Conservation (phyloP, 1,140 invertebrate species). For the Chlorops oryzae region DNA sequence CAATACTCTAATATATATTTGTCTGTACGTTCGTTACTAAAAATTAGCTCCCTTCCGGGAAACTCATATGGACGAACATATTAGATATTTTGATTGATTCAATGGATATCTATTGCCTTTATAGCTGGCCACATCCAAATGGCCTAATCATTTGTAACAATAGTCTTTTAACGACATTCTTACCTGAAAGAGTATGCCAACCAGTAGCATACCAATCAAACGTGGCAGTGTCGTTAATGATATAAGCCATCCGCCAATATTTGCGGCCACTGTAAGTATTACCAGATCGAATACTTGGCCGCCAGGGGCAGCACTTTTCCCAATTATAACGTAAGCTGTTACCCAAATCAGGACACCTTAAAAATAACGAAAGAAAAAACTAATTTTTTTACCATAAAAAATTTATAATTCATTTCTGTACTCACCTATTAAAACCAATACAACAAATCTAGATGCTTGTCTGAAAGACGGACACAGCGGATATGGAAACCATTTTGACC, state of each 20-base stretch:
- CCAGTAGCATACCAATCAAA: slow-evolving; percentile 78
- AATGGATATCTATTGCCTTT: not conserved
- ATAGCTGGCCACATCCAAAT: not conserved
- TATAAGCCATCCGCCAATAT: slow-evolving; percentile 74
- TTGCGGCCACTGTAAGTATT: slow-evolving; percentile 64
- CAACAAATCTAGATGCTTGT: slow-evolving; percentile 65
- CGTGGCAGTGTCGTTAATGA: slow-evolving; percentile 74
- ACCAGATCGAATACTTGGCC: slow-evolving; percentile 76
- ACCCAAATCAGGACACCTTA: slow-evolving; percentile 68
- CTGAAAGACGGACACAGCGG: slow-evolving; percentile 74
- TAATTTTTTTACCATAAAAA: not conserved
- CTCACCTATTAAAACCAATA: slow-evolving; percentile 60
- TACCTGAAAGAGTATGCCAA: slow-evolving; percentile 67
- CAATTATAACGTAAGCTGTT: slow-evolving; percentile 64
- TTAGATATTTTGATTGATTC: no score
- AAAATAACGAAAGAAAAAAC: not conserved
- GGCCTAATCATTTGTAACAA: not conserved
- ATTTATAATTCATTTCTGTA: slow-evolving; percentile 10
- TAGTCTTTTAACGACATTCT: slow-evolving; percentile 5
- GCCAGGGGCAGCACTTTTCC: slow-evolving; percentile 66
- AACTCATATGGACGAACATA: no score
- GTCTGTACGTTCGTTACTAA: no score
- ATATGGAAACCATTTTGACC: slow-evolving; percentile 70
- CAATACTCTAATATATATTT: no score
- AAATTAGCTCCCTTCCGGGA: no score